phyloP scores from a whole-genome alignment of 2,797 vertebrate species.

The Rhyacichthys aspro region DNA sequence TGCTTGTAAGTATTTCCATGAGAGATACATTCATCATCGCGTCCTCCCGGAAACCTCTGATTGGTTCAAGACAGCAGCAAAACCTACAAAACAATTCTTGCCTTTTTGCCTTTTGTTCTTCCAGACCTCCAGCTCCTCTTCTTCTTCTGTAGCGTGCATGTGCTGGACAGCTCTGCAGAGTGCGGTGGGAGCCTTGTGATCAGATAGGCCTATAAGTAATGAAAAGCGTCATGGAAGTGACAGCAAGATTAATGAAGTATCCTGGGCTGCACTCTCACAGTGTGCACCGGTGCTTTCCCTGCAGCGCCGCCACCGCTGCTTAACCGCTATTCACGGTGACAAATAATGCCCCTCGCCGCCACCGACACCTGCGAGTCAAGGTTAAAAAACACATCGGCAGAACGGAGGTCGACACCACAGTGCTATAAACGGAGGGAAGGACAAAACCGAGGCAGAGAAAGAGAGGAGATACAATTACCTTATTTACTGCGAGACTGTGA shows the following conservation, averaged over 20 bases:
- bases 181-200: conserved; percentile 82
- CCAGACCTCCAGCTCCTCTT: conserved; percentile 24
- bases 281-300: conserved; percentile 79
- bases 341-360: conserved; percentile 88
- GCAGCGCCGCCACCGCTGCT: conserved; percentile 76
- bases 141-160: conserved; percentile 12
- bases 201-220: conserved; percentile 94
- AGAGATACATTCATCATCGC: too few species aligned
- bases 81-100: too few species aligned
- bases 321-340: conserved; percentile 92
- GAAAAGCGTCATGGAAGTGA: conserved; percentile 92
- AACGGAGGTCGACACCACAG: conserved; percentile 44
- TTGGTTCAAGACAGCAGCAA: too few species aligned
- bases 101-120: conserved; percentile 5
- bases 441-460: conserved; percentile 28
- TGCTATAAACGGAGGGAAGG: conserved; percentile 17
- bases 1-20: too few species aligned
- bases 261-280: conserved; percentile 78
- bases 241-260: conserved; percentile 98
- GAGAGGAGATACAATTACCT: conserved; percentile 56
- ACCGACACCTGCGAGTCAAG: conserved; percentile 91
- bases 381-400: conserved; percentile 88
- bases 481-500: conserved; percentile 59
- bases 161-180: conserved; percentile 62
- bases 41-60: too few species aligned